Percentiles rank a stretch among this genome's conserved stretches.
phyloP scores from a whole-genome alignment of 2,797 vertebrate genomes.

The Pterois miles region DNA sequence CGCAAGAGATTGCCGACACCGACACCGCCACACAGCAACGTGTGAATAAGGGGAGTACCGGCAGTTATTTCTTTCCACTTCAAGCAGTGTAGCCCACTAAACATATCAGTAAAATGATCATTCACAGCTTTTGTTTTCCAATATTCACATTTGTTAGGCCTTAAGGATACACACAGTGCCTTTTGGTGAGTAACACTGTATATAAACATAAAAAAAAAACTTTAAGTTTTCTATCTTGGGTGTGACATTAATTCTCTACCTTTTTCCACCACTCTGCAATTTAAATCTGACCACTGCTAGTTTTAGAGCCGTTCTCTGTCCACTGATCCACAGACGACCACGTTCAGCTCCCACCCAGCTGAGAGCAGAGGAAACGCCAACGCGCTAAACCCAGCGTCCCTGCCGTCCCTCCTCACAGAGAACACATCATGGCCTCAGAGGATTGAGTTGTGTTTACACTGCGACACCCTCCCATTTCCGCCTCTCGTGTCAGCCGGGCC shows the following conservation, averaged over 20 bases:
- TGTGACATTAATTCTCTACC: background rate
- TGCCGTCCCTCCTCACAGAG: conserved; percentile 28
- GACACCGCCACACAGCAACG: too few relatives aligned
- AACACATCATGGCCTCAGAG: conserved; percentile 44
- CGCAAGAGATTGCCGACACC: too few relatives aligned
- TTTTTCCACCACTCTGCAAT: background rate
- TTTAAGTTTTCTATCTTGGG: background rate
- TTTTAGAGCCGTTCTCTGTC: background rate
- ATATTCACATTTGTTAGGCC: background rate
- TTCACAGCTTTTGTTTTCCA: too few relatives aligned
- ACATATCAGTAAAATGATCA: too few relatives aligned
- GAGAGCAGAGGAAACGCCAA: background rate
- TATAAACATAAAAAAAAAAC: background rate
- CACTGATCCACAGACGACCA: background rate
- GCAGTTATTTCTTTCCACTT: background rate
- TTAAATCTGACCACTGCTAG: background rate
- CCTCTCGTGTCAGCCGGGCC: conserved; percentile 43
- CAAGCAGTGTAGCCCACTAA: too few relatives aligned
- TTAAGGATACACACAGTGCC: background rate
- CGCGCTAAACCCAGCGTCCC: background rate
- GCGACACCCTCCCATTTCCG: conserved; percentile 57
- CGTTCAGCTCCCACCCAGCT: background rate
- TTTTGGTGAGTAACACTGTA: background rate
- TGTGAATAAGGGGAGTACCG: too few relatives aligned
- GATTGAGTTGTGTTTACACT: conserved; percentile 70